Evolutionary conservation across 2,888 invertebrate genomes (phyloP).

Genomic region (Dioctria rufipes): DNA sequence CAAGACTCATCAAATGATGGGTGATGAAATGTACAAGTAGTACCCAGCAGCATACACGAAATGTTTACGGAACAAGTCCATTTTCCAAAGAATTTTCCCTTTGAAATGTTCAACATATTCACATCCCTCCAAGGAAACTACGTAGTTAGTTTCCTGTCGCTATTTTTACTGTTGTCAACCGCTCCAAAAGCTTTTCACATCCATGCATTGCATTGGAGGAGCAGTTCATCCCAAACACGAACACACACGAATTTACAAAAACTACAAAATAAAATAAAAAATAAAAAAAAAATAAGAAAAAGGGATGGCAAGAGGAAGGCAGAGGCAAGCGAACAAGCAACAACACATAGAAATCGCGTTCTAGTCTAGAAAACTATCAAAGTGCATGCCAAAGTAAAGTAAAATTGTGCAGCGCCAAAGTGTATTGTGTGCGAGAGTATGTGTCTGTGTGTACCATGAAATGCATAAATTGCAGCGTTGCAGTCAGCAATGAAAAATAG

Average conservation of each 20-base stretch:
- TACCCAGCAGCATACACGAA: background rate
- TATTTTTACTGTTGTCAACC: constrained; percentile 44
- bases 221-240: constrained; percentile 29
- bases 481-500: constrained; percentile 54
- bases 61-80: background rate
- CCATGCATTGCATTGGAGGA: background rate
- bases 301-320: too few species aligned
- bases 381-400: background rate
- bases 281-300: too few species aligned
- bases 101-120: background rate
- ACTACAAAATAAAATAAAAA: too few species aligned
- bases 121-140: constrained; percentile 24
- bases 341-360: too few species aligned
- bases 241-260: constrained; percentile 5
- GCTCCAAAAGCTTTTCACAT: constrained; percentile 26
- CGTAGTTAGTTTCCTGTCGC: constrained; percentile 20
- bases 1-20: too few species aligned
- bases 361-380: too few species aligned
- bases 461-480: constrained; percentile 53
- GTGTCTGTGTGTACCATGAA: background rate
- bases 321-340: too few species aligned
- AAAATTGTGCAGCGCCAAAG: background rate
- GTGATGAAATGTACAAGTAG: too few species aligned
- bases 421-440: constrained; percentile 7
- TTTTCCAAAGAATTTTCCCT: too few species aligned